Base-by-base conservation (phyloP, 2,113 vertebrate genomes). In the Oryzias melastigma region DNA sequence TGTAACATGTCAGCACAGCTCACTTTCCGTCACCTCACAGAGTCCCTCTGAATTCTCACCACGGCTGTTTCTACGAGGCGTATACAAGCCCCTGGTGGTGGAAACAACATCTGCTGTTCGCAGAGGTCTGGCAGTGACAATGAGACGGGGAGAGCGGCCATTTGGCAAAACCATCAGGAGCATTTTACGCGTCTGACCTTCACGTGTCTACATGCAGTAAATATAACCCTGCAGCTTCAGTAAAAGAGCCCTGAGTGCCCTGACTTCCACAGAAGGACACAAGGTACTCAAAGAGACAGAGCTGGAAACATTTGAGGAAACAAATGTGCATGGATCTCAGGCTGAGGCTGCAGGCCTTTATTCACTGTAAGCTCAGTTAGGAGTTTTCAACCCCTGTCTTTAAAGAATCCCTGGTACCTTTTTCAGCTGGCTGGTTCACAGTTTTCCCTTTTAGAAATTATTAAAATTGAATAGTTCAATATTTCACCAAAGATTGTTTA, bases 141-240 rank as follows among this genome's bases (percentile, higher is more conserved):
- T 22, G 46, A 60, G 59, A 49, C 35, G 47, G 59, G 35, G 40
- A 74, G 52, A 48, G 69, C 73, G 49, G 76, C 82, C 89, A 87
- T 91, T 91, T 91, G 90, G 87, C 84, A 88, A 91, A 91, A 84
- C 71, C 81, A 91, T 92, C 86, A 91, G 78, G 58, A 71, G 81
- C 65, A 58, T 75, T 90, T 90, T 90, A 83, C 84, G 71, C 52
- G 61, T 68, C 68, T 88, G 88, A 91, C 91, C 91, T 92, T 92
- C 87, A 88, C 53, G 66, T 91, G 88, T 93, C 90, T 68, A 73
- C 85, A 80, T 80, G 85, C 89, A 86, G 86, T 92, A 93, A 91
- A 92, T 92, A 91, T 78, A 80, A 68, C 61, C 82, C 64, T 61
- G 68, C 16, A 57, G 65, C 65, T 80, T 79, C 67, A 40, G 68